Evolutionary conservation across 2,113 vertebrate species (phyloP).

Genomic region (Chaenocephalus aceratus): DNA sequence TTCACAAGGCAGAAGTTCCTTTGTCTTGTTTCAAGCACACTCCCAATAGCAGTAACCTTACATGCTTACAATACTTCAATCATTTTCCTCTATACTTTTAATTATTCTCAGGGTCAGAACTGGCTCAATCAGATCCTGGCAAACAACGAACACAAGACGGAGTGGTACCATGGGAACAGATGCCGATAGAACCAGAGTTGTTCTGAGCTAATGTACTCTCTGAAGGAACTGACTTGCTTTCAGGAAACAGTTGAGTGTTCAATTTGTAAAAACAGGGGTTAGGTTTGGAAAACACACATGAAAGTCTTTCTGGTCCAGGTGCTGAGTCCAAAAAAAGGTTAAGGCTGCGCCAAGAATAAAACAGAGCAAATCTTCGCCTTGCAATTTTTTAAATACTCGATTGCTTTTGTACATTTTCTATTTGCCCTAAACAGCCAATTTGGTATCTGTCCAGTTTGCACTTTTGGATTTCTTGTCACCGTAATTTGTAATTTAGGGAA

Average conservation of each 20-base stretch:
- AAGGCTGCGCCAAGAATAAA: neutral
- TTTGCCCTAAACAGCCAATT: too few relatives aligned
- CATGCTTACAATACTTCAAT: slow-evolving; percentile 40
- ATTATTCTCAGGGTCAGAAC: slow-evolving; percentile 50
- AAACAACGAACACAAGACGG: slow-evolving; percentile 7
- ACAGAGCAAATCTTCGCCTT: neutral
- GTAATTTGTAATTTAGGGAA: too few relatives aligned
- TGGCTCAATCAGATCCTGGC: slow-evolving; percentile 19
- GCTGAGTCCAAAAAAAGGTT: neutral
- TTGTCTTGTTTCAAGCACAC: slow-evolving; percentile 21
- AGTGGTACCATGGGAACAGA: slow-evolving; percentile 45
- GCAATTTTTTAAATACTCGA: too few relatives aligned
- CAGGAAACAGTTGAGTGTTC: neutral
- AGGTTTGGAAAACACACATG: neutral
- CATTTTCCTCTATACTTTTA: slow-evolving; percentile 35
- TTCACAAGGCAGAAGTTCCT: neutral
- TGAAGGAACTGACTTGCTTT: neutral
- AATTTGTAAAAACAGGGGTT: neutral
- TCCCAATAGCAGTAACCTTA: slow-evolving; percentile 30
- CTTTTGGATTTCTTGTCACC: too few relatives aligned
- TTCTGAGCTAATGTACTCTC: neutral
- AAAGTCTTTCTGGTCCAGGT: neutral
- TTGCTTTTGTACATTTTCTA: too few relatives aligned
- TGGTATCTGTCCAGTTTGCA: too few relatives aligned
- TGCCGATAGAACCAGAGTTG: neutral